Evolutionary conservation across 2,113 vertebrate genomes (phyloP).

Genomic region (Limanda limanda): DNA sequence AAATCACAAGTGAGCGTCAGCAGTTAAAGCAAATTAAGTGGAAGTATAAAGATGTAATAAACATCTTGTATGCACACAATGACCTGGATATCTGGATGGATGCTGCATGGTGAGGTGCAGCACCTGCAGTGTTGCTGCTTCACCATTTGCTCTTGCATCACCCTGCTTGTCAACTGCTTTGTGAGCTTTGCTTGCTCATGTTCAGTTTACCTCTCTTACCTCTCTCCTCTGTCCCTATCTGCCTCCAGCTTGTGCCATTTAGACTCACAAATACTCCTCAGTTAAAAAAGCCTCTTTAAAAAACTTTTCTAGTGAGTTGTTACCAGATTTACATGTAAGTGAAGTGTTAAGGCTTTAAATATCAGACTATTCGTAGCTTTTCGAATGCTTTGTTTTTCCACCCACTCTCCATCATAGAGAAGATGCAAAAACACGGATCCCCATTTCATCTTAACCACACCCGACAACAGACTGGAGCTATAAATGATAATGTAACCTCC

Average conservation of each 20-base stretch:
- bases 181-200: conserved; percentile 1
- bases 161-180: not conserved
- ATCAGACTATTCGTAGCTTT: not conserved
- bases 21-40: not conserved
- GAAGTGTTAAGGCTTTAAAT: not conserved
- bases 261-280: not conserved
- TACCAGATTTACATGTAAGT: not conserved
- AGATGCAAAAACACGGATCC: not conserved
- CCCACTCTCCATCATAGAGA: conserved; percentile 6
- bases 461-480: conserved; percentile 28
- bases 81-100: conserved; percentile 49
- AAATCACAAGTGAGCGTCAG: not conserved
- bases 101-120: conserved; percentile 19
- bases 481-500: conserved; percentile 42
- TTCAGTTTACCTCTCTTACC: not conserved
- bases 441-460: conserved; percentile 42
- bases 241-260: conserved; percentile 7
- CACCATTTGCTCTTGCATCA: conserved; percentile 67
- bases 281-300: not conserved
- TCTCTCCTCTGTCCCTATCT: not conserved
- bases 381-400: conserved; percentile 17
- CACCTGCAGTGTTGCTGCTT: conserved; percentile 53
- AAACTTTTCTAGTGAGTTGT: not conserved
- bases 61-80: not conserved
- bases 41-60: not conserved